These are phyloP conservation scores for Melipona beecheii DNA, from an alignment of 2,888 invertebrate genomes.

Conservation along the genomic window DNA sequence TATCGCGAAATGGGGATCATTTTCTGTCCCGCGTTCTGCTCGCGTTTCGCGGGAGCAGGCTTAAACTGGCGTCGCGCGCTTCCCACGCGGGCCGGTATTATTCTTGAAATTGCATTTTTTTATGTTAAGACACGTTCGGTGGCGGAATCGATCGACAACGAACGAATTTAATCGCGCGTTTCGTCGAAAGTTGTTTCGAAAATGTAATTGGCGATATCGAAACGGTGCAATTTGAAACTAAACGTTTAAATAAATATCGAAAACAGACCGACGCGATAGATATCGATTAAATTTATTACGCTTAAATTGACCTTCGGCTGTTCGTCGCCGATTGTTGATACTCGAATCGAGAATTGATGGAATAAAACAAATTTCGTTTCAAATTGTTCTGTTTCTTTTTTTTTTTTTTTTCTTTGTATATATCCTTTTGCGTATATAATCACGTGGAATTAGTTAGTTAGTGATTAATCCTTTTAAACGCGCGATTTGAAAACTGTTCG, in stretches of 20 bases:
- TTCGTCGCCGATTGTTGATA: neutral
- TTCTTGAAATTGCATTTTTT: neutral
- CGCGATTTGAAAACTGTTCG: neutral
- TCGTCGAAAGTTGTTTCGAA: neutral
- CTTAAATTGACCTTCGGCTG: neutral
- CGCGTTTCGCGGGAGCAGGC: slow-evolving; percentile 1
- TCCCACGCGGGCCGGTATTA: neutral
- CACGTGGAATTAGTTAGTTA: neutral
- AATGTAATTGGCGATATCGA: neutral
- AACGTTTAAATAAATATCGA: neutral
- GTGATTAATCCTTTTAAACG: neutral
- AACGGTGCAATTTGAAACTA: neutral
- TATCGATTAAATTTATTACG: neutral
- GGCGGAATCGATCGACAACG: neutral
- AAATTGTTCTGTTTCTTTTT: too few species aligned
- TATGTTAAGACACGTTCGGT: neutral
- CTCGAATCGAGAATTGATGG: neutral
- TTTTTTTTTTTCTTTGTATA: neutral
- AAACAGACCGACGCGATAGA: neutral
- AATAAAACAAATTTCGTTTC: neutral
- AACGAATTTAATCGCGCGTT: too few species aligned
- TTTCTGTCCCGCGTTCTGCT: slow-evolving; percentile 12
- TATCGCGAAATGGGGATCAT: slow-evolving; percentile 10
- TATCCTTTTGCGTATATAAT: too few species aligned
- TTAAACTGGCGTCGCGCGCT: slow-evolving; percentile 4